Base-by-base conservation (phyloP, 1,140 invertebrate species). In the Drosophila mayri region DNA sequence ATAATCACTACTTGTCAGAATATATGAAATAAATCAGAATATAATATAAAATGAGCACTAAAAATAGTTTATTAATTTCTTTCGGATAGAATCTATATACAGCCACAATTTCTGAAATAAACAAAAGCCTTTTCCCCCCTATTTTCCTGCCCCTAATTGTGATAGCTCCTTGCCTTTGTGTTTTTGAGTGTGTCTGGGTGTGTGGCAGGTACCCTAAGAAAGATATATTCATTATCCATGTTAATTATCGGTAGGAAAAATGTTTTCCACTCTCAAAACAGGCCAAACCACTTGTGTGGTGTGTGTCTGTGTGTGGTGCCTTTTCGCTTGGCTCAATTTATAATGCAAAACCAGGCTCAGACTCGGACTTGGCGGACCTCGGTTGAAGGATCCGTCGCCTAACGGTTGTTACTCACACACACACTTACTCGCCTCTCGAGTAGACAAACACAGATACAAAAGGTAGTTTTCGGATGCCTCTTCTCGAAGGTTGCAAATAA, bases 401-500 rank as follows among this genome's bases (percentile, higher is more conserved):
- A 87, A 88, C 84, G 84, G 84, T 88, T 83, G 49, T 76, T 73
- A 18, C 57, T 49, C 38, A 44, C 70, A 52, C 38, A 55, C 5
- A 44, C 20, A 25, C 37, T 25, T 6, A 5, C 11, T 25, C 10
- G 16, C 32, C n/a, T 12, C 30, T 43, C 11, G 43, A 28, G 40
- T 71, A 54, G 43, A 43, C 14, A 49, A 59, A 49, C 57, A 74
- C 74, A 66, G 41, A 60, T 60, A 44, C 58, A 22, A 71, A 79
- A 79, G 76, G 76, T 79, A 76, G 74, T 76, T 76, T 75, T 76
- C 50, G 73, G 72, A 58, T 71, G 76, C 75, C 59, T 78, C 76
- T 64, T 66, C 52, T 38, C 65, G 82, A 86, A 86, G 82, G 82
- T 85, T 87, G 55, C 78, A 81, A 81, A 70, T 70, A 70, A 70